Evolutionary conservation across 2,888 invertebrate species (phyloP).

Genomic region (Malthinus seriepunctatus): DNA sequence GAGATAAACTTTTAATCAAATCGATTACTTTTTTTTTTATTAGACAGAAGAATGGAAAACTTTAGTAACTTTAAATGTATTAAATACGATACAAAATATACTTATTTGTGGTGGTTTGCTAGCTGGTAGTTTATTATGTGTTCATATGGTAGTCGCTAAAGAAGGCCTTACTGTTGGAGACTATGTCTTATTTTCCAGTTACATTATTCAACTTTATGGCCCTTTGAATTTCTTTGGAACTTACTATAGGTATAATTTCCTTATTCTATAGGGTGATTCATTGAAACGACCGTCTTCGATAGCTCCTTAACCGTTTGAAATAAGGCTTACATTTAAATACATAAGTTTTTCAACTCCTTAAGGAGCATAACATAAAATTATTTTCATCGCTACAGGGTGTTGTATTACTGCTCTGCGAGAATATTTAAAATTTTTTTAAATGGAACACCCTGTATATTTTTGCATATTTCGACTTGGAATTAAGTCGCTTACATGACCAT

Average conservation of each 20-base stretch:
- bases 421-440: too few relatives aligned
- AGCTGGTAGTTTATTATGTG: conserved; percentile 85
- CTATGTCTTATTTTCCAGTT: conserved; percentile 94
- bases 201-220: conserved; percentile 91
- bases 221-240: conserved; percentile 98
- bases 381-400: too few relatives aligned
- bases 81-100: conserved; percentile 90
- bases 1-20: background rate
- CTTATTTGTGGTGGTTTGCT: conserved; percentile 86
- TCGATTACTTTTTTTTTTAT: conserved; percentile 41
- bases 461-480: too few relatives aligned
- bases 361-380: too few relatives aligned
- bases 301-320: too few relatives aligned
- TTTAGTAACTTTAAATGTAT: conserved; percentile 80
- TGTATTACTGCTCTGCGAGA: too few relatives aligned
- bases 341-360: too few relatives aligned
- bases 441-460: too few relatives aligned
- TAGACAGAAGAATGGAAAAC: conserved; percentile 90
- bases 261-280: background rate
- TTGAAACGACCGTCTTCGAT: too few relatives aligned
- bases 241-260: conserved; percentile 78
- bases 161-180: conserved; percentile 84
- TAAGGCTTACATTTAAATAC: too few relatives aligned
- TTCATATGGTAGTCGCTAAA: conserved; percentile 77
- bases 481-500: too few relatives aligned